Evolutionary conservation across 2,797 vertebrate species (phyloP).

Genomic region (Halcyon smyrnensis): DNA sequence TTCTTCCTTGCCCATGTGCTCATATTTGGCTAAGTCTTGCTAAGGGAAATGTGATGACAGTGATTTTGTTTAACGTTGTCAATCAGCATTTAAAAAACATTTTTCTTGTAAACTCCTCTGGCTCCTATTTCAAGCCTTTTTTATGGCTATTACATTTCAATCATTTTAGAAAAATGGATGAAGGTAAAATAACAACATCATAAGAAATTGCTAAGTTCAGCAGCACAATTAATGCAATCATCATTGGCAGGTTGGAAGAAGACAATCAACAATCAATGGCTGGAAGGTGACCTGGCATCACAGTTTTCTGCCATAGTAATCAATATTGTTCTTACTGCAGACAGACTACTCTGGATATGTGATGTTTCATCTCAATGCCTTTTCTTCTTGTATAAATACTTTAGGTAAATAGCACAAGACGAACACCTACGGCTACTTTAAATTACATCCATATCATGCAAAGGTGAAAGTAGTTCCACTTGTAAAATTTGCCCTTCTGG

Average conservation of each 20-base stretch:
- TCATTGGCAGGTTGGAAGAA: constrained; percentile 59
- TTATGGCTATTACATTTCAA: neutral
- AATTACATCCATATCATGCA: constrained; percentile 56
- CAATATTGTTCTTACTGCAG: constrained; percentile 61
- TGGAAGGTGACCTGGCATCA: constrained; percentile 77
- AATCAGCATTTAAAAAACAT: neutral
- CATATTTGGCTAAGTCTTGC: neutral
- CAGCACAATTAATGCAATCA: constrained; percentile 56
- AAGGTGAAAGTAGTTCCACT: constrained; percentile 51
- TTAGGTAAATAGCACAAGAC: constrained; percentile 53
- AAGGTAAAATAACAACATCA: neutral
- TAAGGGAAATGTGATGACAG: neutral
- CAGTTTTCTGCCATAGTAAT: constrained; percentile 61
- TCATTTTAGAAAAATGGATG: constrained; percentile 46
- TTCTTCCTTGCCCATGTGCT: neutral
- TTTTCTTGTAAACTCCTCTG: neutral
- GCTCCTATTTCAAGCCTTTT: neutral
- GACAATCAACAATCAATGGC: constrained; percentile 74
- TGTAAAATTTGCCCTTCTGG: constrained; percentile 35
- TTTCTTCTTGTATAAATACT: constrained; percentile 68
- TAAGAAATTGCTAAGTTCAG: constrained; percentile 61
- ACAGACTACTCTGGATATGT: constrained; percentile 1
- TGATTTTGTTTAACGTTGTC: neutral
- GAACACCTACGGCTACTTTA: constrained; percentile 59
- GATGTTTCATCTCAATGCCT: constrained; percentile 51